A percentile compares a stretch with the other conserved stretches of the same genome.
These are phyloP conservation scores for Poeciliopsis retropinna DNA, from an alignment of 2,113 vertebrate genomes.

Conservation along the genomic window DNA sequence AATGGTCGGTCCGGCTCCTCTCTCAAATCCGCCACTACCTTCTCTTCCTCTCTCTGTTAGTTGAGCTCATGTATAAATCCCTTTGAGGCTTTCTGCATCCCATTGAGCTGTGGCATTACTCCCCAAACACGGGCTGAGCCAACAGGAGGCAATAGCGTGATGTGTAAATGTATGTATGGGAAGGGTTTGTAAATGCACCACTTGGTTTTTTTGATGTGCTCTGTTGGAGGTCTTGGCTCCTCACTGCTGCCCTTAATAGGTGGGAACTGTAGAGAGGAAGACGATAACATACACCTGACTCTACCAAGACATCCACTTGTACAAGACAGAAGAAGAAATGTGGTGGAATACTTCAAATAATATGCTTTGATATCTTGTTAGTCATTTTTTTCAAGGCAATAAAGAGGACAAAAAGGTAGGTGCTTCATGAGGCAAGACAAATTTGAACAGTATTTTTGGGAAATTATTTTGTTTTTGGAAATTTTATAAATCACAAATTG, in stretches of 20 bases:
- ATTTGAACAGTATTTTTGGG: too few relatives aligned
- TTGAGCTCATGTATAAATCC: constrained; percentile 54
- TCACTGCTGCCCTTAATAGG: constrained; percentile 52
- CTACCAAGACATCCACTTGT: constrained; percentile 3
- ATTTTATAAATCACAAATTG: too few relatives aligned
- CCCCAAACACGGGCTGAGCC: constrained; percentile 48
- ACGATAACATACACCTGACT: constrained; percentile 12
- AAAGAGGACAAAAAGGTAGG: neutral
- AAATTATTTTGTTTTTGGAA: too few relatives aligned
- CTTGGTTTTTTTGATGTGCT: constrained; percentile 55
- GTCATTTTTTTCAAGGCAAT: neutral
- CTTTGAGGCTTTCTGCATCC: constrained; percentile 45
- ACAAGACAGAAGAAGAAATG: constrained; percentile 1
- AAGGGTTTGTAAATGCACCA: constrained; percentile 50
- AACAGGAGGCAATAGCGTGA: constrained; percentile 42
- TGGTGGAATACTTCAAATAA: constrained; percentile 6
- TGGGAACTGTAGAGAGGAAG: constrained; percentile 41
- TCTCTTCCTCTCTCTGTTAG: constrained; percentile 26
- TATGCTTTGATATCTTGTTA: neutral
- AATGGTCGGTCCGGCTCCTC: neutral
- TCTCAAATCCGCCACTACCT: neutral
- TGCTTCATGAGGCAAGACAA: neutral
- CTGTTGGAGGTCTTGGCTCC: constrained; percentile 46
- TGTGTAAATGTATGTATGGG: constrained; percentile 53
- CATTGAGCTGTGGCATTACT: constrained; percentile 12